Evolutionary conservation across 2,113 vertebrate genomes (phyloP), one percentile per base, ranked within the genome.

Genomic region (Girardinichthys multiradiatus): DNA sequence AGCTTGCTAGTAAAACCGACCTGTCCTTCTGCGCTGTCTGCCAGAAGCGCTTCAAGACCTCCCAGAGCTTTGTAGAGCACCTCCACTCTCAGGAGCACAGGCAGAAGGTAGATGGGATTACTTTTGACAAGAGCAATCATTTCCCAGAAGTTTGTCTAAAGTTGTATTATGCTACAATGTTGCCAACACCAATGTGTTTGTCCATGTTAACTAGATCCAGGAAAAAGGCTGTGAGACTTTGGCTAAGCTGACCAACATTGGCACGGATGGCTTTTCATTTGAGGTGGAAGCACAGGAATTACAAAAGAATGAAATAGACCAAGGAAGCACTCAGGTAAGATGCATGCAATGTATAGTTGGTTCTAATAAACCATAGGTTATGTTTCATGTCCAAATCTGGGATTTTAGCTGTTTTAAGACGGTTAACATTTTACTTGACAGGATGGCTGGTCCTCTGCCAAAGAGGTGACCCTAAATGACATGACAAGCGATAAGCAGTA

Each of bases 61-160:
- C 97, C 4, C 95, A 95, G 88, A 95, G 96, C 68, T 99, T 99
- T 30, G 94, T 99, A 86, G 96, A 97, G 80, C 98, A 99, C 37
- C 94, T 99, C 91, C 96, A 98, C 87, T 96, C 97, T 9, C 90
- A 91, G 66, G 96, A 95, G 60, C 98, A 99, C 88, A 95, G 96
- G 72, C 95, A 96, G 83, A 95, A 94, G 83, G 93, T 95, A 72
- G 93, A 95, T 86, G 95, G 96, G 95, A 96, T 97, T 4, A 24
- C 68, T 45, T 76, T 27, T 7, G 35, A 35, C 35, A 35, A 35
- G 35, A 35, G 35, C 3, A n/a, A n/a, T 54, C 2, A 2, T 54
- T 54, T 54, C 17, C 6, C 17, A n/a, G 48, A 24, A 54, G 9
- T 54, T 6, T 19, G 17, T 19, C 1, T 45, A 45, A 45, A 17